Conservation (phyloP, 2,888 invertebrate genomes). For the Schrankia costaestrigalis region DNA sequence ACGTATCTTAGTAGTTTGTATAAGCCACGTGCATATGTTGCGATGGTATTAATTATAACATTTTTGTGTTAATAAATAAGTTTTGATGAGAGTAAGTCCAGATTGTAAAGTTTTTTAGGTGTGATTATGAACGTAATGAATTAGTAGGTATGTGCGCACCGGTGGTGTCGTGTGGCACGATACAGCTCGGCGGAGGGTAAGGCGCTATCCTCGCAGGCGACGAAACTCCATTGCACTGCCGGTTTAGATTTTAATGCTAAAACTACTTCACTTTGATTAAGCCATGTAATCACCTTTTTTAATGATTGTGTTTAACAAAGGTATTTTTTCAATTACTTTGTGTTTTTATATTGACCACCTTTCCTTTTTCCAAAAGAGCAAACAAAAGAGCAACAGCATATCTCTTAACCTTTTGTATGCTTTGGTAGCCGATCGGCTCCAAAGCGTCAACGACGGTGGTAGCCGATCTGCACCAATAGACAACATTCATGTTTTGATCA, state of each 20-base stretch:
- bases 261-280: conserved; percentile 45
- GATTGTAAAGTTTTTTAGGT: conserved; percentile 44
- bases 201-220: conserved; percentile 2
- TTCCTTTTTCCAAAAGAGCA: too few species aligned
- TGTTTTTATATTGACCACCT: conserved; percentile 15
- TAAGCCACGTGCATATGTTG: conserved; percentile 9
- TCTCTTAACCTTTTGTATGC: too few species aligned
- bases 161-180: conserved; percentile 6
- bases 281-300: conserved; percentile 54
- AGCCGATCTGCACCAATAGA: too few species aligned
- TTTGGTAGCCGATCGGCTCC: too few species aligned
- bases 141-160: conserved; percentile 27
- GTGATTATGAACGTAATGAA: conserved; percentile 45
- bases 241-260: conserved; percentile 28
- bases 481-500: too few species aligned
- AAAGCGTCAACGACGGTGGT: too few species aligned
- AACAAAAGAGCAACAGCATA: background rate
- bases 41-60: conserved; percentile 32
- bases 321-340: conserved; percentile 46
- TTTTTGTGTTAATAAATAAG: conserved; percentile 42
- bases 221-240: conserved; percentile 15
- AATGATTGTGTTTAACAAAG: conserved; percentile 54
- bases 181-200: background rate
- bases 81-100: conserved; percentile 41
- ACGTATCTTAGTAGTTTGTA: conserved; percentile 21